phyloP scores from a whole-genome alignment of 1,140 invertebrate species.

The Achroia grisella region DNA sequence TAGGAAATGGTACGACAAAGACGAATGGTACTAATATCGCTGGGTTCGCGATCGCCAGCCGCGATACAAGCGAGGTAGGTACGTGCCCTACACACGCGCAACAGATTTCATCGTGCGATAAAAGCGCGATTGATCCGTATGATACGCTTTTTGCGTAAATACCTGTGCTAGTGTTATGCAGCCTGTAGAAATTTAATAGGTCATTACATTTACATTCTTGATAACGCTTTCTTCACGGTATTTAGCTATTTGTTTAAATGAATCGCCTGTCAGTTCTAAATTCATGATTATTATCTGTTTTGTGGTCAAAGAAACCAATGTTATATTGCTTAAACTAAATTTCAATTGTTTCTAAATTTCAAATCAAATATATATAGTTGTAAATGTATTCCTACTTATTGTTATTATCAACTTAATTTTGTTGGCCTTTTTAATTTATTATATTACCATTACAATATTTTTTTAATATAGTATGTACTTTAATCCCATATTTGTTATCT shows the following conservation, averaged over 20 bases:
- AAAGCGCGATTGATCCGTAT: slow-evolving; percentile 51
- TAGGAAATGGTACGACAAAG: slow-evolving; percentile 67
- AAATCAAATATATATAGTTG: too few relatives aligned
- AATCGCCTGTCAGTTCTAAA: too few relatives aligned
- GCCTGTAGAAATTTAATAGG: slow-evolving; percentile 23
- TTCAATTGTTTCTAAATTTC: too few relatives aligned
- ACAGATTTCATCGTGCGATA: slow-evolving; percentile 56
- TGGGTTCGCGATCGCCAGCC: slow-evolving; percentile 41
- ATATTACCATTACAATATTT: too few relatives aligned
- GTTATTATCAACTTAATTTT: too few relatives aligned
- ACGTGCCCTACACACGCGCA: slow-evolving; percentile 40
- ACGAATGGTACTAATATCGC: slow-evolving; percentile 70
- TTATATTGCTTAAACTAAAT: too few relatives aligned
- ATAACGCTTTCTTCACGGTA: slow-evolving; percentile 1
- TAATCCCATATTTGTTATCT: too few relatives aligned
- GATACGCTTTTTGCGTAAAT: slow-evolving; percentile 70
- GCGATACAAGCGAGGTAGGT: slow-evolving; percentile 50
- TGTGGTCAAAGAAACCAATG: too few relatives aligned
- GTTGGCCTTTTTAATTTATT: too few relatives aligned
- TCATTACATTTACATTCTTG: slow-evolving; percentile 15
- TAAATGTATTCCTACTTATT: too few relatives aligned
- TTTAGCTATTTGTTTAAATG: neutral
- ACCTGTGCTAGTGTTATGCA: slow-evolving; percentile 49
- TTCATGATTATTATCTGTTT: too few relatives aligned
- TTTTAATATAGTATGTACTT: too few relatives aligned